A percentile compares a stretch with the other conserved stretches of the same genome.
Evolutionary conservation across 2,888 invertebrate genomes (phyloP).

Genomic region (Ophion slaviceki): DNA sequence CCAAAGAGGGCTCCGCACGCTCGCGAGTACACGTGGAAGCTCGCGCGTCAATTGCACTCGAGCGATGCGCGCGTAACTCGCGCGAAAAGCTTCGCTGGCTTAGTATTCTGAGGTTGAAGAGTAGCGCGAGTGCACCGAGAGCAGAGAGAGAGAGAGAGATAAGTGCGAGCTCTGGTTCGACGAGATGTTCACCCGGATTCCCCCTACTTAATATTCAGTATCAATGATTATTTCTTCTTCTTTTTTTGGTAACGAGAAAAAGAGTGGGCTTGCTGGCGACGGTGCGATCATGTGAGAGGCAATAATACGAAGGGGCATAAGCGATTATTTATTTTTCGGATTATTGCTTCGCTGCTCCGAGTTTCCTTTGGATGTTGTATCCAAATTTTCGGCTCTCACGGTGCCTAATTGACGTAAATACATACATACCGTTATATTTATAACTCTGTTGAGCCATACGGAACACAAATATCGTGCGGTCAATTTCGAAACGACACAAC

Average conservation of each 20-base stretch:
- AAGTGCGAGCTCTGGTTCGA: background rate
- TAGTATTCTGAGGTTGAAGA: too few relatives aligned
- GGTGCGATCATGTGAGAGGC: too few relatives aligned
- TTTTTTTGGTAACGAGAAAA: too few relatives aligned
- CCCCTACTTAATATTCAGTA: background rate
- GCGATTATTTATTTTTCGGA: too few relatives aligned
- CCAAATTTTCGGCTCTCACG: background rate
- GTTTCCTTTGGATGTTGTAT: too few relatives aligned
- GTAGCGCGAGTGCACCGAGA: too few relatives aligned
- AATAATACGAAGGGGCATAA: too few relatives aligned
- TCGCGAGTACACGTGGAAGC: background rate
- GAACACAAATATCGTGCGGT: too few relatives aligned
- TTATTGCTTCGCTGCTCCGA: too few relatives aligned
- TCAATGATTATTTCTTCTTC: too few relatives aligned
- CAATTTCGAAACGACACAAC: background rate
- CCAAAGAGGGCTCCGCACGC: background rate
- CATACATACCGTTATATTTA: background rate
- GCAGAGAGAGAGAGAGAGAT: too few relatives aligned
- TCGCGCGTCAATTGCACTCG: background rate
- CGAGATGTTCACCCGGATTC: background rate
- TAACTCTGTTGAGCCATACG: background rate
- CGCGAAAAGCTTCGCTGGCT: background rate
- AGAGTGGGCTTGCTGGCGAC: too few relatives aligned
- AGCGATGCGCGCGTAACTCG: background rate
- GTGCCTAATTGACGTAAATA: conserved; percentile 14